Percentiles rank a stretch among this genome's conserved stretches.
Conservation (phyloP, 2,113 vertebrate genomes). For the Oriolus oriolus region DNA sequence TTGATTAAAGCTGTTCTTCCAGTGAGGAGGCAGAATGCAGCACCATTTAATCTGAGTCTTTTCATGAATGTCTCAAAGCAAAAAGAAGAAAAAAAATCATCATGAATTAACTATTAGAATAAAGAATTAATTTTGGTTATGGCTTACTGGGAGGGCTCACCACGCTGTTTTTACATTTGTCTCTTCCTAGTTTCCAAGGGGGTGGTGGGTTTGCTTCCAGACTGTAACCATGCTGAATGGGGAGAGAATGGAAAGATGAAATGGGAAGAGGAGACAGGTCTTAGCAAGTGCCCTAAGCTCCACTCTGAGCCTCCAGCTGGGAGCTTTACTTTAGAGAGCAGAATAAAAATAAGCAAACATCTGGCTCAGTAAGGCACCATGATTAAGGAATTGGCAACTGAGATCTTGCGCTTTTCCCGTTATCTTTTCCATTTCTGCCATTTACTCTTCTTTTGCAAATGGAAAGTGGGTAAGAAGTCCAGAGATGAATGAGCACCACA, state of each 20-base stretch:
- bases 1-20: conserved; percentile 10
- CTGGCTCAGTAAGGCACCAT: not conserved
- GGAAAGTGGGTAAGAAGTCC: not conserved
- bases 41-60: not conserved
- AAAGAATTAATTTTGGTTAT: not conserved
- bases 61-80: not conserved
- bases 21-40: not conserved
- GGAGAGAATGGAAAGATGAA: not conserved
- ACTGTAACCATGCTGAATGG: not conserved
- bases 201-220: not conserved
- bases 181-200: not conserved
- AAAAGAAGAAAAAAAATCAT: not conserved
- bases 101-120: not conserved
- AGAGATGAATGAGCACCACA: not conserved
- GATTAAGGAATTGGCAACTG: not conserved
- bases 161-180: not conserved
- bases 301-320: not conserved
- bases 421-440: not conserved
- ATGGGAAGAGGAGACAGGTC: not conserved
- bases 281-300: not conserved
- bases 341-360: not conserved
- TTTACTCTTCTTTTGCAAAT: not conserved
- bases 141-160: not conserved
- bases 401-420: not conserved
- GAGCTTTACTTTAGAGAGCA: not conserved